A percentile compares a stretch with the other conserved stretches of the same genome.
These are phyloP conservation scores for Salvelinus namaycush DNA, from an alignment of 2,113 vertebrate genomes.

Conservation along the genomic window DNA sequence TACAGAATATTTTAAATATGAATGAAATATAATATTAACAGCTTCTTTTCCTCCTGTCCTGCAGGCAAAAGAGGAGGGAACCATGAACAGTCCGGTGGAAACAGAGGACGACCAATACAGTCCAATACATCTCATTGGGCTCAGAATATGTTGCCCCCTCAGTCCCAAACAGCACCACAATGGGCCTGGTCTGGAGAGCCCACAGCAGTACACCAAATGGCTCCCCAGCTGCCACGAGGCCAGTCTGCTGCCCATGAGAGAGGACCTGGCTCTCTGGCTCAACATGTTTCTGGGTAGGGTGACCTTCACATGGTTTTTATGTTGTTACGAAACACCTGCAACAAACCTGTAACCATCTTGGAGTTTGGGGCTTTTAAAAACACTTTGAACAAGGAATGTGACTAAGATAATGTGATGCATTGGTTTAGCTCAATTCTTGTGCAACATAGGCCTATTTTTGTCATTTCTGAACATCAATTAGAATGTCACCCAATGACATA, in stretches of 20 bases:
- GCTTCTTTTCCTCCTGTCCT: too few species aligned
- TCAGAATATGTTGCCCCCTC: conserved; percentile 34
- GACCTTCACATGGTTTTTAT: not conserved
- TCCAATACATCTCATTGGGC: too few species aligned
- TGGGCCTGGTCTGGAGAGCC: too few species aligned
- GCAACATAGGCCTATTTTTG: not conserved
- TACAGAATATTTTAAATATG: conserved; percentile 2
- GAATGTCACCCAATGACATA: not conserved
- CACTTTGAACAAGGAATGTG: not conserved
- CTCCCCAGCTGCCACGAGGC: conserved; percentile 90
- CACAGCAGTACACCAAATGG: conserved; percentile 88
- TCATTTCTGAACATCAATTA: not conserved
- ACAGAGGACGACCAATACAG: too few species aligned
- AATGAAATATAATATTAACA: not conserved
- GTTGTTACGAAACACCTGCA: not conserved
- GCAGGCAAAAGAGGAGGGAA: too few species aligned
- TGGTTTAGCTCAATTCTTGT: not conserved
- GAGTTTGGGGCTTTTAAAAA: not conserved
- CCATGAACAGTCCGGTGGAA: too few species aligned
- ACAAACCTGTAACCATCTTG: not conserved
- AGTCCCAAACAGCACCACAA: too few species aligned
- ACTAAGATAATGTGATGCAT: not conserved
- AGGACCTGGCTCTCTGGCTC: conserved; percentile 94
- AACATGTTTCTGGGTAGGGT: conserved; percentile 86
- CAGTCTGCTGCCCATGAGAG: conserved; percentile 94